Evolutionary conservation across 2,888 invertebrate species (phyloP), one percentile per base, ranked within the genome.

Genomic region (Mechanitis mazaeus): DNA sequence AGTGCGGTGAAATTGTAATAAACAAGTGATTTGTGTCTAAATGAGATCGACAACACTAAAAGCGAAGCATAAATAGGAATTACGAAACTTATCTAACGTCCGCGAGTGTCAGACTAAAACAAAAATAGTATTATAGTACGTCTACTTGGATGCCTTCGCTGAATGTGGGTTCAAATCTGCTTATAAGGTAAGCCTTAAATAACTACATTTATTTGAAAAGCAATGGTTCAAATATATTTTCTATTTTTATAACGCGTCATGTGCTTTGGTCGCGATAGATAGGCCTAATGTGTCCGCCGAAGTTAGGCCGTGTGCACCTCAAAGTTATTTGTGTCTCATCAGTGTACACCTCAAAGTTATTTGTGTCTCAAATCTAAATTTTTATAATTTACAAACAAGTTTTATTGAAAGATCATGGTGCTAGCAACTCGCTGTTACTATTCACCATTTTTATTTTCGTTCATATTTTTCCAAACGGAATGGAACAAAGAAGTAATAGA

Each of bases 121-220:
- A 31, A 64, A 54, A 9, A 42, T 35, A 35, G 6, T 35, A 50
- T 42, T 59, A 42, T 62, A 65, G 72, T 72, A 71, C 55, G 68
- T 63, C 65, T 69, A 59, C 66, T 71, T 85, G 87, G 85, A 87
- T 87, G 85, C 81, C 68, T 70, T 71, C 69, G 71, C 72, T 79
- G 76, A 72, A 81, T 75, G 78, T 78, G 81, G 78, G 84, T 79
- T 83, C 70, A 72, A 70, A 71, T 66, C 79, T 77, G 83, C 69
- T 74, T 65, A 72, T 77, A 79, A 89, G 89, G 89, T 89, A 78
- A 70, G 59, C 6, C 46, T 58, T 56, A 42, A 33, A 33, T 33
- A 50, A 59, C n/a, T 31, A 20, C 38, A 9, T 42, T 42, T 42
- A 9, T 11, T 9, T 7, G 7, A 9, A 42, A 42, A 11, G 42